Base-by-base conservation (phyloP, 2,113 vertebrate species). In the Petaurus breviceps region DNA sequence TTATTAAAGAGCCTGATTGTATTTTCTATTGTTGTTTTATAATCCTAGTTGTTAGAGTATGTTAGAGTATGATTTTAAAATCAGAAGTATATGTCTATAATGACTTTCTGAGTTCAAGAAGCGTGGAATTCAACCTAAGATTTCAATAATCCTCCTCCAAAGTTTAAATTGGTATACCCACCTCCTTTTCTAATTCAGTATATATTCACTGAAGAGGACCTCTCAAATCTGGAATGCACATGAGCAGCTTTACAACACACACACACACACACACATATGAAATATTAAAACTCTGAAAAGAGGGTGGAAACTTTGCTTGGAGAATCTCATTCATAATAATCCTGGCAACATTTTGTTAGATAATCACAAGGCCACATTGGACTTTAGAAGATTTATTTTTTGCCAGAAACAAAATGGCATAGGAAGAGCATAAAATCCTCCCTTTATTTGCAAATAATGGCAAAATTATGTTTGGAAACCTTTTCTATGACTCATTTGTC, bases 371-470 rank as follows among this genome's bases (percentile, higher is more conserved):
- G 28, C 49, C 93, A 96, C 49, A 55, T 95, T 92, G 61, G 90
- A 49, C 91, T 94, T 96, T 91, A 95, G 49, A 96, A 91, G 46
- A 77, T n/a, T 16, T 93, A 31, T 12, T 47, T 92, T 53, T 51
- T 94, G 94, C 94, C 96, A 96, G 91, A 94, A 97, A 43, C 0
- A 92, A 0, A 46, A 94, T 93, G 96, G 91, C 93, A 96, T 96
- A 94, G 8, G 68, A n/a, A 89, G 12, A 89, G n/a, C 77, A 93
- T 90, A 50, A 93, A 95, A 92, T 28, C 49, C 57, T 43, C 95
- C 54, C 51, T 84, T 96, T 51, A 54, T 91, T 96, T 91, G 57
- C 10, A 90, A 43, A 50, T 54, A 95, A 77, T 95, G 47, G 8
- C 92, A 68, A 37, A 93, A 43, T n/a, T 0, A 14, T 89, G 92